phyloP scores from a whole-genome alignment of 2,797 vertebrate genomes.

The Chrysocyon brachyurus region DNA sequence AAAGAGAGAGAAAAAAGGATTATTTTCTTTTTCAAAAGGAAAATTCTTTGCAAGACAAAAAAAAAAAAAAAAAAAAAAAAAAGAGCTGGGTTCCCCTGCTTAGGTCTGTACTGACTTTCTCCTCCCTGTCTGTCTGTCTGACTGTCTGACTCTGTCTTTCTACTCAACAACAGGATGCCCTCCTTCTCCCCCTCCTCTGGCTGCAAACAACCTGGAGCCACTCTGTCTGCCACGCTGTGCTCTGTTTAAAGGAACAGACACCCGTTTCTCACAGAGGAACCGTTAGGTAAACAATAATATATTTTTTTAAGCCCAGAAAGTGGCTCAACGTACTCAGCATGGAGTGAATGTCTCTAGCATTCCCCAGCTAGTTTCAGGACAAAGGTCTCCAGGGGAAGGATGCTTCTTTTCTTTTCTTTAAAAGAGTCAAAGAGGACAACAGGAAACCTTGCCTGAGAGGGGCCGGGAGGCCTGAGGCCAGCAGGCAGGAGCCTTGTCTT shows the following conservation, averaged over 20 bases:
- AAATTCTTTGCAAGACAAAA: not conserved
- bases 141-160: slow-evolving; percentile 35
- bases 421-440: slow-evolving; percentile 50
- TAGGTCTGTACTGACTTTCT: slow-evolving; percentile 58
- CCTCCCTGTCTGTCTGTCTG: slow-evolving; percentile 26
- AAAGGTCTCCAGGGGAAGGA: slow-evolving; percentile 74
- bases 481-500: not conserved
- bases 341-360: slow-evolving; percentile 76
- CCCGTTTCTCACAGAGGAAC: slow-evolving; percentile 84
- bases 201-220: slow-evolving; percentile 84
- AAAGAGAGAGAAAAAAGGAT: not conserved
- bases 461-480: not conserved
- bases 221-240: slow-evolving; percentile 78
- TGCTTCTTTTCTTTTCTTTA: slow-evolving; percentile 61
- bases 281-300: slow-evolving; percentile 86
- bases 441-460: not conserved
- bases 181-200: slow-evolving; percentile 68
- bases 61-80: not conserved
- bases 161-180: slow-evolving; percentile 83
- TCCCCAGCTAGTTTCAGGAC: slow-evolving; percentile 78
- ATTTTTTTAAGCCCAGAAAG: slow-evolving; percentile 85
- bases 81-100: not conserved
- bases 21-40: slow-evolving; percentile 48
- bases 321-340: slow-evolving; percentile 69
- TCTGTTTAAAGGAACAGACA: slow-evolving; percentile 86